Percentiles rank a stretch among this genome's conserved stretches.
Conservation (phyloP, 1,140 invertebrate species). For the Zaprionus lachaisei region DNA sequence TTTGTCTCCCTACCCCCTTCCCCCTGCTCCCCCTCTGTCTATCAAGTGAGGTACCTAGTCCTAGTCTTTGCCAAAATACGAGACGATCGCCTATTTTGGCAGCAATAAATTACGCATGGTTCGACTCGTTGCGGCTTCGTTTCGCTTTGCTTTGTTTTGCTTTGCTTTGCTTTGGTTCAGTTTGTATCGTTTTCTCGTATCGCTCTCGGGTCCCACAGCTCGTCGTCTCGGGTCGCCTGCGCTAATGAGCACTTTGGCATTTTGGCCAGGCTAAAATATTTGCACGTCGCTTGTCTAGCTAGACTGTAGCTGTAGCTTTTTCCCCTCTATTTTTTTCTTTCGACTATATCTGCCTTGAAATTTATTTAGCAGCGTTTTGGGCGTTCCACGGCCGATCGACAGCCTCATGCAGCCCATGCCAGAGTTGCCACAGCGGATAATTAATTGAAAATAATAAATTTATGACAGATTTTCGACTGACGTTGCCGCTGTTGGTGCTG, state of each 20-base stretch:
- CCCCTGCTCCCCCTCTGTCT: neutral
- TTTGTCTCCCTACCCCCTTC: constrained; percentile 30
- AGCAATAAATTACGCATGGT: constrained; percentile 76
- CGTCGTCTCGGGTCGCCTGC: constrained; percentile 20
- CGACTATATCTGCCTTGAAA: constrained; percentile 37
- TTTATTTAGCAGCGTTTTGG: constrained; percentile 77
- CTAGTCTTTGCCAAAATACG: constrained; percentile 59
- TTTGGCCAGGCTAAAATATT: constrained; percentile 61
- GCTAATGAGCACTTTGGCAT: constrained; percentile 79
- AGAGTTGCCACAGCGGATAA: constrained; percentile 52
- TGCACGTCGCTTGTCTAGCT: constrained; percentile 9
- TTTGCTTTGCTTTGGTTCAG: constrained; percentile 19
- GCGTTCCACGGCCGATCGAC: constrained; percentile 48
- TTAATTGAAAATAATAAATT: constrained; percentile 83
- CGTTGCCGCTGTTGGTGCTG: constrained; percentile 34
- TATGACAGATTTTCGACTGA: constrained; percentile 79
- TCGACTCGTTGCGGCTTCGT: constrained; percentile 38
- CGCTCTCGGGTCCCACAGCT: constrained; percentile 37
- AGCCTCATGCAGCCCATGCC: constrained; percentile 23
- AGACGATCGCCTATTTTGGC: constrained; percentile 49
- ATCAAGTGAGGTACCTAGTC: constrained; percentile 25
- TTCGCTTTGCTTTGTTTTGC: constrained; percentile 3
- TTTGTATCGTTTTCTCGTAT: constrained; percentile 17
- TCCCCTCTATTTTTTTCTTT: neutral
- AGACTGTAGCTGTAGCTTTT: constrained; percentile 18